phyloP scores from a whole-genome alignment of 1,140 invertebrate species.

The Branchinecta lindahli region DNA sequence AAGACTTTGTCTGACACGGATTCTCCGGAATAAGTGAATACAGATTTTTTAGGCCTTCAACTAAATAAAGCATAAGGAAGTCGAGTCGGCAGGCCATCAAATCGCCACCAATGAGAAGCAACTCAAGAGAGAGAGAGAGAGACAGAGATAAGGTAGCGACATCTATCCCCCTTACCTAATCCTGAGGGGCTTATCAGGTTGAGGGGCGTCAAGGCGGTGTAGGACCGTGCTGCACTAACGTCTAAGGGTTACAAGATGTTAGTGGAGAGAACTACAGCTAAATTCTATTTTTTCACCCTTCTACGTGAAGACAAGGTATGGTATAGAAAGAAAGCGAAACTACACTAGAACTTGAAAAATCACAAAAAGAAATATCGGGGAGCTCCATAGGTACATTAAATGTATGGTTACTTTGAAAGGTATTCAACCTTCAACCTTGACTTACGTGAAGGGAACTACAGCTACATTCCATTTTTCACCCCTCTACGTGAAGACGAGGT shows the following conservation, averaged over 20 bases:
- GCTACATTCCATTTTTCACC: background rate
- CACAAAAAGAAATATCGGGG: background rate
- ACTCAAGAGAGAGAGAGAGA: too few species aligned
- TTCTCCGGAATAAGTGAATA: too few species aligned
- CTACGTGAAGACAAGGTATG: background rate
- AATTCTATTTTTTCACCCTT: background rate
- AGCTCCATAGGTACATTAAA: background rate
- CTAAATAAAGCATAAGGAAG: too few species aligned
- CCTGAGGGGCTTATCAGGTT: background rate
- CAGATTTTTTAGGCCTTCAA: too few species aligned
- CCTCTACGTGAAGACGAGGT: background rate
- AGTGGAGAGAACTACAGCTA: background rate
- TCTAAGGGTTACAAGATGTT: background rate
- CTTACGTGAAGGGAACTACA: background rate
- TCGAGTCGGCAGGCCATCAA: too few species aligned
- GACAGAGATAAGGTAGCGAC: background rate
- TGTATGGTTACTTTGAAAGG: background rate
- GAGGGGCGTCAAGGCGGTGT: conserved; percentile 1
- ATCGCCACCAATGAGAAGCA: too few species aligned
- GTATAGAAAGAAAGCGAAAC: background rate
- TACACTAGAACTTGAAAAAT: background rate
- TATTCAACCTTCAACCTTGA: background rate
- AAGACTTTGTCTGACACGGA: too few species aligned
- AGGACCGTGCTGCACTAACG: background rate
- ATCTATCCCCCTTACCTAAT: conserved; percentile 8